These are phyloP conservation scores for Murina feae DNA, from an alignment of 2,113 vertebrate genomes.

Conservation along the genomic window DNA sequence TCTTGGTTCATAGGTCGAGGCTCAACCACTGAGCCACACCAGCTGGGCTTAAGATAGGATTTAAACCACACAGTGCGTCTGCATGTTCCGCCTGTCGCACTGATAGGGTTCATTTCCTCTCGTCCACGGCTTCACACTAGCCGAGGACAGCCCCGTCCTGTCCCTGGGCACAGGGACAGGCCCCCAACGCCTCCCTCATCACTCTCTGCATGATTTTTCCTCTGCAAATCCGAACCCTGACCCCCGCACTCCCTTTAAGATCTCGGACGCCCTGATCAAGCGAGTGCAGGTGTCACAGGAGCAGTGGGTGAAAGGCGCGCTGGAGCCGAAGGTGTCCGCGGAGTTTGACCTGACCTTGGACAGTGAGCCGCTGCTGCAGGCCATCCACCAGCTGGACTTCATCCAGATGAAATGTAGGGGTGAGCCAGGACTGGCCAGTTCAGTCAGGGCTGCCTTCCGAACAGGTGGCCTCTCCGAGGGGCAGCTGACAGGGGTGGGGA, in stretches of 20 bases:
- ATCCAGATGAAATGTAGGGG: conserved; percentile 96
- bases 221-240: neutral
- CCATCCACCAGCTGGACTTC: conserved; percentile 96
- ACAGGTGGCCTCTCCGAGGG: neutral
- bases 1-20: too few relatives aligned
- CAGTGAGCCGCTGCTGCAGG: conserved; percentile 92
- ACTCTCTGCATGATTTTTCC: neutral
- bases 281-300: conserved; percentile 95
- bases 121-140: neutral
- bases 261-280: conserved; percentile 96
- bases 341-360: conserved; percentile 95
- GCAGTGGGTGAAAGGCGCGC: conserved; percentile 96
- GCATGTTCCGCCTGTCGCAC: fast-evolving
- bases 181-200: neutral
- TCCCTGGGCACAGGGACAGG: neutral
- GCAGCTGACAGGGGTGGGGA: too few relatives aligned
- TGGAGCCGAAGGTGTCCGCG: conserved; percentile 95
- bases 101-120: neutral
- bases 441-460: neutral
- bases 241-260: conserved; percentile 80
- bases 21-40: too few relatives aligned
- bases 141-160: neutral
- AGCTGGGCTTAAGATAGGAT: neutral
- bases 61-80: neutral
- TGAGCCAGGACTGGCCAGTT: conserved; percentile 68